Evolutionary conservation across 2,113 vertebrate species (phyloP), one percentile per base, ranked within the genome.

Genomic region (Oncorhynchus gorbuscha): DNA sequence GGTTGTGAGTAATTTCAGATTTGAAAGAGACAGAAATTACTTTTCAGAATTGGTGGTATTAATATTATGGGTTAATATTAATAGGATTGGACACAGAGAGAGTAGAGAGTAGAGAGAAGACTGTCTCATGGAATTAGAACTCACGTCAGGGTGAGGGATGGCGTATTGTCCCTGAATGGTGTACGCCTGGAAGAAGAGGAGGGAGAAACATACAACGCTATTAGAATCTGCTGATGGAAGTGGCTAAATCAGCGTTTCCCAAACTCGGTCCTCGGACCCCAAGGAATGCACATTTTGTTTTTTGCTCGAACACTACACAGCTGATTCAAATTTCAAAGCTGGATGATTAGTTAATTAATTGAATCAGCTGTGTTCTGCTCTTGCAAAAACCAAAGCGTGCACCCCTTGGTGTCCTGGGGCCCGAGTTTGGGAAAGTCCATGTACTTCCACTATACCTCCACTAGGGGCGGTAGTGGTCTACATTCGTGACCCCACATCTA

Each of bases 131-230:
- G 88, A 88, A 86, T 79, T 4, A 86, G 85, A 91, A 97, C 96
- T 97, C 96, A 99, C 95, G 93, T 97, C 96, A 79, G 95, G 95
- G 90, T 98, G 97, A 80, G 97, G 96, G 93, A 98, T 98, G 90
- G 96, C 97, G 20, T 97, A 97, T 86, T 97, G 96, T 95, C 96
- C 97, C 95, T 97, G 97, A 93, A 98, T 97, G 82, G 97, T 96
- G 88, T 97, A 98, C 91, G 96, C 96, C 97, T 98, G 93, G 24
- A 71, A 87, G 83, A 77, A 83, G 5, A 71, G 80, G 5, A 71
- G 80, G 39, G 39, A 81, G 79, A 87, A 14, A 87, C 65, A 82
- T 55, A 5, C 80, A 62, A 84, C 48, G 51, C 80, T 39, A 73
- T 64, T 62, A 65, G 83, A 8, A 69, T 39, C 3, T 69, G 14